These are phyloP conservation scores for Eudorcas thomsonii DNA, from an alignment of 2,113 vertebrate species.

Conservation along the genomic window DNA sequence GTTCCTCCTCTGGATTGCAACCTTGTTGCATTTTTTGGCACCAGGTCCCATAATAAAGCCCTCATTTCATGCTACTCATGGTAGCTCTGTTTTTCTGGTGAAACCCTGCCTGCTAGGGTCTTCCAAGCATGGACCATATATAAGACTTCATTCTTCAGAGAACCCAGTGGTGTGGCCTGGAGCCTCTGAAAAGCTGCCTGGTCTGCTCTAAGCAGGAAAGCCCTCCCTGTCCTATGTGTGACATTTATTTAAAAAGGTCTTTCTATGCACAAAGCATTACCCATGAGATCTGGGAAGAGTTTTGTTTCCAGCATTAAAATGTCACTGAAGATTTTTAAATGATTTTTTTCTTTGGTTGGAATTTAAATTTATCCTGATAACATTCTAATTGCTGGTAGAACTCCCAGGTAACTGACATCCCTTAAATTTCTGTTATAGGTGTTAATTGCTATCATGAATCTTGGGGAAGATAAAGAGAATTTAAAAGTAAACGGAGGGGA, in stretches of 20 bases:
- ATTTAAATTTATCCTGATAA: conserved; percentile 65
- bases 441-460: conserved; percentile 76
- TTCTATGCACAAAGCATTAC: neutral
- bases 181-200: neutral
- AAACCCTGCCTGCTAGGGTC: neutral
- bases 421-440: conserved; percentile 69
- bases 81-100: neutral
- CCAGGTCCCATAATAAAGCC: neutral
- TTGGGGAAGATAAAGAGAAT: conserved; percentile 63
- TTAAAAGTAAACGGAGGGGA: conserved; percentile 68
- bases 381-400: conserved; percentile 80
- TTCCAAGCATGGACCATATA: neutral
- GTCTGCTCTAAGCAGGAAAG: neutral
- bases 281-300: neutral
- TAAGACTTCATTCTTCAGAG: neutral
- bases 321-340: conserved; percentile 45
- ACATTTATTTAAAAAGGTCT: conserved; percentile 60
- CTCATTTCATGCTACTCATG: neutral
- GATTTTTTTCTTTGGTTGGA: conserved; percentile 19
- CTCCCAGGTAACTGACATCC: conserved; percentile 60
- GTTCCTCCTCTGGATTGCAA: neutral
- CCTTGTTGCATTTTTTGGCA: neutral
- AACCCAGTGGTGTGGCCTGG: neutral
- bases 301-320: conserved; percentile 63
- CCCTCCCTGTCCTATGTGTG: neutral